Conservation (phyloP, 1,140 invertebrate species). For the Bombus breviceps region DNA sequence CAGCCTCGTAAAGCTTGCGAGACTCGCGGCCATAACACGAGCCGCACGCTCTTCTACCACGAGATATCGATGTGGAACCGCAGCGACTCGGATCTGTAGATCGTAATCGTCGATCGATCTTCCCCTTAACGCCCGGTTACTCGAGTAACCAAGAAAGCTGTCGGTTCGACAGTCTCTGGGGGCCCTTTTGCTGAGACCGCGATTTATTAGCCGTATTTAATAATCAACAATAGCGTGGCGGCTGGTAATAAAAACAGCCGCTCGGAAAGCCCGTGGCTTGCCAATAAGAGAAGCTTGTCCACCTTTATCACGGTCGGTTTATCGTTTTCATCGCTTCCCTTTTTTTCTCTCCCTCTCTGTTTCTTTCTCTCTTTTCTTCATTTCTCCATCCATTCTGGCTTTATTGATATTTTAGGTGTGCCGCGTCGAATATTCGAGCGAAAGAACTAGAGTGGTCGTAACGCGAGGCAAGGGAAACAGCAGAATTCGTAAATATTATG, state of each 20-base stretch:
- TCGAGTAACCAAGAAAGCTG: slow-evolving; percentile 39
- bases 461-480: too few relatives aligned
- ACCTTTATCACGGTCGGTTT: slow-evolving; percentile 15
- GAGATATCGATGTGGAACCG: not conserved
- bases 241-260: not conserved
- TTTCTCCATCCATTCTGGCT: not conserved
- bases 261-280: not conserved
- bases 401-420: slow-evolving; percentile 12
- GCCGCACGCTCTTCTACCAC: not conserved
- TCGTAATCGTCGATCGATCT: slow-evolving; percentile 64
- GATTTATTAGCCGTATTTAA: slow-evolving; percentile 50
- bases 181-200: not conserved
- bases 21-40: slow-evolving; percentile 10
- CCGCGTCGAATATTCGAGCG: not conserved
- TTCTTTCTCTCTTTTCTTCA: not conserved
- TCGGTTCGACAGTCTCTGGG: slow-evolving; percentile 38
- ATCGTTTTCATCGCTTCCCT: not conserved
- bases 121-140: slow-evolving; percentile 41
- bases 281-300: slow-evolving; percentile 1
- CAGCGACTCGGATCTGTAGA: slow-evolving; percentile 14
- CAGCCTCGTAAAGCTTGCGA: slow-evolving; percentile 49
- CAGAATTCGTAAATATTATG: slow-evolving; percentile 2
- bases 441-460: too few relatives aligned
- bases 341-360: not conserved
- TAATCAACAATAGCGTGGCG: slow-evolving; percentile 22